phyloP scores from a whole-genome alignment of 2,888 invertebrate genomes.

The Cerceris ruficornis region DNA sequence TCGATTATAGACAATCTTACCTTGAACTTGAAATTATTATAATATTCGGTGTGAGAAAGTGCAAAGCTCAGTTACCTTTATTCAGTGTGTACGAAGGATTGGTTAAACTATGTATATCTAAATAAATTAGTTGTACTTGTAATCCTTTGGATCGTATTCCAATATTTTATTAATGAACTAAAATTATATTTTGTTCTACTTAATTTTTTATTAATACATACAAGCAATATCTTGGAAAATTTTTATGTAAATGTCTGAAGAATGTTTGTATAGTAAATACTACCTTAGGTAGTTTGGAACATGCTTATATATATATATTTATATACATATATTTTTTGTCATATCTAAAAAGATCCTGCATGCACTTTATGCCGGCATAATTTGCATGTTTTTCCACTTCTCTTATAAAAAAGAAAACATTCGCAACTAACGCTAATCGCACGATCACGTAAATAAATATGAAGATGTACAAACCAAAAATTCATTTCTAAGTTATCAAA shows the following conservation, averaged over 20 bases:
- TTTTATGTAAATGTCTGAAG: constrained; percentile 3
- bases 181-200: constrained; percentile 15
- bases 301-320: neutral
- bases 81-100: constrained; percentile 10
- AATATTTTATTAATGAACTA: constrained; percentile 27
- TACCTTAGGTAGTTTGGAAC: constrained; percentile 15
- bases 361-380: constrained; percentile 22
- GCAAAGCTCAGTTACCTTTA: neutral
- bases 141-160: neutral
- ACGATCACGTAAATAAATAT: constrained; percentile 1
- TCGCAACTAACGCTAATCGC: neutral
- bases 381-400: constrained; percentile 11
- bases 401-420: constrained; percentile 3
- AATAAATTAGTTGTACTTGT: constrained; percentile 24
- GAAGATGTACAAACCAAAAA: constrained; percentile 22
- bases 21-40: constrained; percentile 86
- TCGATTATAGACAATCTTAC: constrained; percentile 85
- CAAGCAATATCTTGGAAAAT: constrained; percentile 11
- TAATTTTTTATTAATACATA: constrained; percentile 17
- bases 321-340: neutral
- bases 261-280: constrained; percentile 2
- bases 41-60: constrained; percentile 27
- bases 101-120: neutral
- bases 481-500: constrained; percentile 15
- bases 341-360: constrained; percentile 11